Conservation (phyloP, 2,888 invertebrate species). For the Macrosiphum euphorbiae region DNA sequence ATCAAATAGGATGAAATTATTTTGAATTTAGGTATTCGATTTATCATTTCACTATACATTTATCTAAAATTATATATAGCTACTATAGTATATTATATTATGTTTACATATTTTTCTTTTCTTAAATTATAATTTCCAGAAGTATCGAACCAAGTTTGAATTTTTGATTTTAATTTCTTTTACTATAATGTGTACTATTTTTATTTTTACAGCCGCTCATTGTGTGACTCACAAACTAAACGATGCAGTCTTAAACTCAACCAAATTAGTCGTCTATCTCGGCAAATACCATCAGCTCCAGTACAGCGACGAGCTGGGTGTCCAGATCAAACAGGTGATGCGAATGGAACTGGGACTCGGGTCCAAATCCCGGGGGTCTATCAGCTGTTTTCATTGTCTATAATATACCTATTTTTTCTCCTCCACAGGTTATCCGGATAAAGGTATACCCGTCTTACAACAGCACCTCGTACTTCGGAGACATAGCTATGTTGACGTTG, state of each 20-base stretch:
- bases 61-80: not conserved
- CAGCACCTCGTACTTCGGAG: conserved; percentile 73
- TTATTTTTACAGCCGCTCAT: conserved; percentile 73
- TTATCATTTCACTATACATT: not conserved
- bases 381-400: not conserved
- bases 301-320: conserved; percentile 70
- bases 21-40: not conserved
- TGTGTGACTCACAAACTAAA: conserved; percentile 73
- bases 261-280: conserved; percentile 70
- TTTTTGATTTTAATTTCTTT: not conserved
- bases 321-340: conserved; percentile 68
- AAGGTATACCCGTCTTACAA: conserved; percentile 75
- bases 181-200: not conserved
- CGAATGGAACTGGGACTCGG: not conserved
- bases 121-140: not conserved
- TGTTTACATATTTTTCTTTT: not conserved
- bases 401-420: not conserved
- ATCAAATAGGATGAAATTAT: not conserved
- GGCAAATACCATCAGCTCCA: conserved; percentile 70
- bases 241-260: conserved; percentile 69
- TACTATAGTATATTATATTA: not conserved
- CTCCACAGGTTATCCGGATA: conserved; percentile 71
- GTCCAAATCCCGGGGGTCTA: not conserved
- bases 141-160: not conserved
- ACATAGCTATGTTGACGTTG: conserved; percentile 75